These are phyloP conservation scores for Lasioglossum vierecki DNA, from an alignment of 2,888 invertebrate species.

Conservation along the genomic window DNA sequence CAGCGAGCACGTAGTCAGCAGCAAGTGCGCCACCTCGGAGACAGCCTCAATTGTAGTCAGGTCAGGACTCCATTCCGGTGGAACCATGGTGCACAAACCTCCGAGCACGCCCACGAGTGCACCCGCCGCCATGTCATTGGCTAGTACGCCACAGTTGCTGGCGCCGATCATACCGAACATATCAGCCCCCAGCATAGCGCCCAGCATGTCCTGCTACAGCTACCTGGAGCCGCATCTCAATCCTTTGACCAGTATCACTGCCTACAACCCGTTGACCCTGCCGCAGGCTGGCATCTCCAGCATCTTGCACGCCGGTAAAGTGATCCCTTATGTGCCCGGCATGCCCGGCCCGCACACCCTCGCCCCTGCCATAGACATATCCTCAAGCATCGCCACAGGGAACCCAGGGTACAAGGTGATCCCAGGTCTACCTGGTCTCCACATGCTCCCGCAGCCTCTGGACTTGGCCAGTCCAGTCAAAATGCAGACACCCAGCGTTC, in stretches of 20 bases:
- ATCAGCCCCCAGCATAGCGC: constrained; percentile 85
- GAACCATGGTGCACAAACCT: constrained; percentile 89
- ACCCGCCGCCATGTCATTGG: constrained; percentile 77
- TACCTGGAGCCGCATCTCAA: constrained; percentile 82
- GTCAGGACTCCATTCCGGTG: constrained; percentile 93
- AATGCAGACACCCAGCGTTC: constrained; percentile 68
- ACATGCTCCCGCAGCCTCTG: constrained; percentile 76
- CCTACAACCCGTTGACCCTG: constrained; percentile 89
- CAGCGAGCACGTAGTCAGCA: constrained; percentile 72
- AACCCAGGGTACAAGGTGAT: constrained; percentile 78
- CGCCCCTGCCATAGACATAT: constrained; percentile 80
- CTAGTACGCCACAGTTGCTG: constrained; percentile 86
- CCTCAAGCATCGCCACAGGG: constrained; percentile 70
- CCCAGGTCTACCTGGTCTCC: constrained; percentile 78
- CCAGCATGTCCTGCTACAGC: constrained; percentile 80
- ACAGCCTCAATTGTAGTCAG: constrained; percentile 91
- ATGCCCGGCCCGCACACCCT: constrained; percentile 93
- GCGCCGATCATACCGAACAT: constrained; percentile 86
- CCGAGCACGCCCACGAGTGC: constrained; percentile 69
- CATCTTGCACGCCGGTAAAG: constrained; percentile 89
- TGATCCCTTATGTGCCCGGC: constrained; percentile 94
- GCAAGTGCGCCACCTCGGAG: constrained; percentile 82
- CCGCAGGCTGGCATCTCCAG: constrained; percentile 87
- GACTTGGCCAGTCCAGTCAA: constrained; percentile 79
- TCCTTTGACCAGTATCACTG: constrained; percentile 89